Base-by-base conservation (phyloP, 2,888 invertebrate genomes). In the Xestia ashworthii region DNA sequence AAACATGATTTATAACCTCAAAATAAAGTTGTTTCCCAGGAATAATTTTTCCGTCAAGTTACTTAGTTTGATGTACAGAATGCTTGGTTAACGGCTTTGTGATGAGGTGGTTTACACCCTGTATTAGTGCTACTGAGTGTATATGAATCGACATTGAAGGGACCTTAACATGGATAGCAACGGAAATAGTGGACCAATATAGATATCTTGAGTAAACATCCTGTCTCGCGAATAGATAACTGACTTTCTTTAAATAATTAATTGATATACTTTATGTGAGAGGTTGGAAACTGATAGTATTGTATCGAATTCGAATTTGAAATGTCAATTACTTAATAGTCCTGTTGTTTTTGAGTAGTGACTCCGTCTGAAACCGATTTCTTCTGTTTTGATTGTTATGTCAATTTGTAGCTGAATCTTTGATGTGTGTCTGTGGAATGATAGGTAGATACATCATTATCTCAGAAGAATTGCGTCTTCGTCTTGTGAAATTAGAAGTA, bases 101-200 rank as follows among this genome's bases (percentile, higher is more conserved):
- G n/a, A n/a, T n/a, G n/a, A n/a, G n/a, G n/a, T n/a, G n/a, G n/a
- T n/a, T n/a, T n/a, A n/a, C n/a, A n/a, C n/a, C n/a, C n/a, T n/a
- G n/a, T n/a, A 44, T n/a, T 22, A n/a, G 14, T n/a, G 44, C 44
- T n/a, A 11, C 16, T 65, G 44, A 65, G 16, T 44, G 65, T 72
- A 55, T 81, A 67, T 78, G 82, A 76, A 89, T 83, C 84, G 90
- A 84, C 92, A 93, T 93, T 93, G 91, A 80, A 80, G 67, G 79
- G 90, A 90, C 93, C 93, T 94, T 93, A 91, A 88, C 92, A 90
- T 84, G 89, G 84, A 90, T 90, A 89, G 87, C 82, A 90, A 80
- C 90, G 91, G 93, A 92, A 92, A 83, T 65, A 72, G 68, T 55
- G 78, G 71, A 72, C 68, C 72, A 73, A 76, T 85, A 78, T 50